phyloP scores from a whole-genome alignment of 2,113 vertebrate species.

The Cercocebus atys region DNA sequence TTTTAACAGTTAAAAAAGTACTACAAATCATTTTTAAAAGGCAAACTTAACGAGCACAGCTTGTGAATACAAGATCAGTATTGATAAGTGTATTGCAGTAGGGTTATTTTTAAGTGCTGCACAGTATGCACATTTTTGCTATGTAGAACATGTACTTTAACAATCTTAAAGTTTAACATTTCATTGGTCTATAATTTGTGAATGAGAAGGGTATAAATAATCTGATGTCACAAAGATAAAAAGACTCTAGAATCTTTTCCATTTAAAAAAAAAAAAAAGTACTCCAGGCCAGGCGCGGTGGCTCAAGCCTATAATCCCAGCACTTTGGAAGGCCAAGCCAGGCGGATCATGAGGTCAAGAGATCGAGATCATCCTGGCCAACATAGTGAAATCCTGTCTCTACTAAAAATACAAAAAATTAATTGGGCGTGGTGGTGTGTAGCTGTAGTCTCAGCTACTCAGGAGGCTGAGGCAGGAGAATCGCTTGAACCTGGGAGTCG shows the following conservation, averaged over 20 bases:
- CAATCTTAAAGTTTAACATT: background rate
- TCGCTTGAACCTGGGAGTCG: too few relatives aligned
- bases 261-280: background rate
- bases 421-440: too few relatives aligned
- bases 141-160: background rate
- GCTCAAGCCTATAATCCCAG: too few relatives aligned
- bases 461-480: too few relatives aligned
- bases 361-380: too few relatives aligned
- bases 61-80: background rate
- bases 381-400: too few relatives aligned
- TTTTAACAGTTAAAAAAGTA: background rate
- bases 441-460: too few relatives aligned
- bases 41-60: background rate
- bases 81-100: background rate
- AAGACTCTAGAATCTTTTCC: background rate
- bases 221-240: background rate
- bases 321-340: too few relatives aligned
- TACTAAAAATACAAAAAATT: too few relatives aligned
- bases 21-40: background rate
- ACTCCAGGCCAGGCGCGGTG: accelerated
- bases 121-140: background rate
- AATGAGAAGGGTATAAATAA: background rate
- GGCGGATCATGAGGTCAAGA: too few relatives aligned
- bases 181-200: background rate
- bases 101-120: background rate